phyloP scores from a whole-genome alignment of 2,888 invertebrate species.

The Hybos culiciformis region DNA sequence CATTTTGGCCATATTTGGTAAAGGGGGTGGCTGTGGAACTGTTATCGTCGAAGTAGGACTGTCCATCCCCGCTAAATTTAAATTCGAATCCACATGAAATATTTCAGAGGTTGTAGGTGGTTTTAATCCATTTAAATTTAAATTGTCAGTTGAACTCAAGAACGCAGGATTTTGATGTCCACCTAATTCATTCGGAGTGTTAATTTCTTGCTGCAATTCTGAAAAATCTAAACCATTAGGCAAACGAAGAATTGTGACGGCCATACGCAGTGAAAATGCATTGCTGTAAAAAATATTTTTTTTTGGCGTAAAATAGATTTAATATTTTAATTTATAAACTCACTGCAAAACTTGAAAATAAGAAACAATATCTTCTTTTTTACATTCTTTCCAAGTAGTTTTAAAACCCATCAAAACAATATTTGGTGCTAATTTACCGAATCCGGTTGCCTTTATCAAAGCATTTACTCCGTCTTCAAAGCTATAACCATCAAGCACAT shows the following conservation, averaged over 20 bases:
- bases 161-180: slow-evolving; percentile 21
- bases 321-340: slow-evolving; percentile 31
- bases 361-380: slow-evolving; percentile 59
- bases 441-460: slow-evolving; percentile 73
- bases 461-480: slow-evolving; percentile 72
- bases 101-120: slow-evolving; percentile 28
- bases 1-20: slow-evolving; percentile 27
- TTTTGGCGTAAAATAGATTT: not conserved
- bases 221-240: slow-evolving; percentile 75
- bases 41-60: slow-evolving; percentile 26
- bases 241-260: slow-evolving; percentile 78
- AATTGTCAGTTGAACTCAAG: slow-evolving; percentile 15
- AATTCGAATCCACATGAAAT: slow-evolving; percentile 58
- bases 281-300: slow-evolving; percentile 43
- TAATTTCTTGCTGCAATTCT: slow-evolving; percentile 28
- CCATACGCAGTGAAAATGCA: slow-evolving; percentile 83
- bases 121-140: slow-evolving; percentile 24
- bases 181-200: slow-evolving; percentile 17
- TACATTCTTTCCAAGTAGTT: slow-evolving; percentile 69
- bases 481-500: slow-evolving; percentile 55
- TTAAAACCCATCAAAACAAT: slow-evolving; percentile 93
- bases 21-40: slow-evolving; percentile 25
- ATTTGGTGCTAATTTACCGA: slow-evolving; percentile 87
- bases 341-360: slow-evolving; percentile 93
- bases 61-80: slow-evolving; percentile 45